These are phyloP conservation scores for Pissodes strobi DNA, from an alignment of 1,140 invertebrate genomes.

Conservation along the genomic window DNA sequence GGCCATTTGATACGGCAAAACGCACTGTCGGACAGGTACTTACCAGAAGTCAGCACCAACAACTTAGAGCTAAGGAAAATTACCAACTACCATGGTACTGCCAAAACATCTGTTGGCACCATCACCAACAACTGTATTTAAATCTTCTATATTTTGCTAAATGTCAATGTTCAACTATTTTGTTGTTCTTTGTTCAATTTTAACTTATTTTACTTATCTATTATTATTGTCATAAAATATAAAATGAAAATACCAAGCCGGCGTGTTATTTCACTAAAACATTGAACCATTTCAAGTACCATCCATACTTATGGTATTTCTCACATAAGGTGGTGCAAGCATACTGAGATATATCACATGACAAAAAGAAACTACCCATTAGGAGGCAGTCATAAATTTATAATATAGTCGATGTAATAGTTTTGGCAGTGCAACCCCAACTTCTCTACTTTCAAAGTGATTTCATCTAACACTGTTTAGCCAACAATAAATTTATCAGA, in stretches of 20 bases:
- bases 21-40: not conserved
- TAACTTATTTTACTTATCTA: conserved; percentile 23
- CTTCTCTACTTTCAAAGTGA: no score
- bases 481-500: no score
- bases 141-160: not conserved
- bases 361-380: no score
- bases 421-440: no score
- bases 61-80: conserved; percentile 1
- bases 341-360: no score
- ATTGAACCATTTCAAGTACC: no score
- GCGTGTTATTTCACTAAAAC: no score
- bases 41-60: conserved; percentile 17
- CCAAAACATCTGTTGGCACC: not conserved
- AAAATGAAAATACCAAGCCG: conserved; percentile 14
- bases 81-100: not conserved
- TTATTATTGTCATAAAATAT: conserved; percentile 31
- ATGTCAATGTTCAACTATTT: not conserved
- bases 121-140: not conserved
- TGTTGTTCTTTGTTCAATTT: conserved; percentile 27
- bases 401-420: no score
- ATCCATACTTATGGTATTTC: no score
- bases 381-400: no score
- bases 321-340: no score
- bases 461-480: no score
- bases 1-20: not conserved